A percentile compares a stretch with the other conserved stretches of the same genome.
Evolutionary conservation across 2,888 invertebrate genomes (phyloP).

Genomic region (Trissoscelio sp.): DNA sequence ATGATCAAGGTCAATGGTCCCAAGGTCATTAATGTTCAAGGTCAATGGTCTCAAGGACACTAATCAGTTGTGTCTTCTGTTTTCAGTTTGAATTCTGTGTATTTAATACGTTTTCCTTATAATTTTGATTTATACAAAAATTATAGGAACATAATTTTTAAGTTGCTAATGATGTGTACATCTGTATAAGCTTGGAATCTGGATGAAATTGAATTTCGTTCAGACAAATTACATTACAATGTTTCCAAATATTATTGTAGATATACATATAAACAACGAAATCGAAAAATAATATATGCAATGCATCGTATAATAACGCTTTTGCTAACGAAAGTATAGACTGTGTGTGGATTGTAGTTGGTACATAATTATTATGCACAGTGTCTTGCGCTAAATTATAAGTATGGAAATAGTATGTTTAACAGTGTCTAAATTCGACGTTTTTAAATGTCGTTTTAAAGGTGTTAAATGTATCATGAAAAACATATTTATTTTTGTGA

Average conservation of each 20-base stretch:
- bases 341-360: conserved; percentile 30
- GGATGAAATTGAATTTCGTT: too few relatives aligned
- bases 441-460: conserved; percentile 45
- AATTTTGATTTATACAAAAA: too few relatives aligned
- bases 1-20: too few relatives aligned
- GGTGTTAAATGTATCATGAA: conserved; percentile 36
- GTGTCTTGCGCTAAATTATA: neutral
- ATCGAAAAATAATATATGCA: conserved; percentile 24
- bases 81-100: too few relatives aligned
- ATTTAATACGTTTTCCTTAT: too few relatives aligned
- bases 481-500: conserved; percentile 44
- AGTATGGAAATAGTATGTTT: conserved; percentile 37
- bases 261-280: conserved; percentile 45
- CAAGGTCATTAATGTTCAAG: too few relatives aligned
- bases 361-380: conserved; percentile 15
- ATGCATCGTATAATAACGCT: conserved; percentile 36
- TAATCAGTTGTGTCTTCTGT: too few relatives aligned
- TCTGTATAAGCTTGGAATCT: too few relatives aligned
- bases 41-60: too few relatives aligned
- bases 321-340: conserved; percentile 53
- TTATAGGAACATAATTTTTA: too few relatives aligned
- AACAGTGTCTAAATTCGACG: conserved; percentile 33
- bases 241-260: conserved; percentile 26
- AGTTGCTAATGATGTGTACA: too few relatives aligned
- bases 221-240: too few relatives aligned